A percentile compares a stretch with the other conserved stretches of the same genome.
phyloP scores from a whole-genome alignment of 2,888 invertebrate genomes.

The Lottia scabra region DNA sequence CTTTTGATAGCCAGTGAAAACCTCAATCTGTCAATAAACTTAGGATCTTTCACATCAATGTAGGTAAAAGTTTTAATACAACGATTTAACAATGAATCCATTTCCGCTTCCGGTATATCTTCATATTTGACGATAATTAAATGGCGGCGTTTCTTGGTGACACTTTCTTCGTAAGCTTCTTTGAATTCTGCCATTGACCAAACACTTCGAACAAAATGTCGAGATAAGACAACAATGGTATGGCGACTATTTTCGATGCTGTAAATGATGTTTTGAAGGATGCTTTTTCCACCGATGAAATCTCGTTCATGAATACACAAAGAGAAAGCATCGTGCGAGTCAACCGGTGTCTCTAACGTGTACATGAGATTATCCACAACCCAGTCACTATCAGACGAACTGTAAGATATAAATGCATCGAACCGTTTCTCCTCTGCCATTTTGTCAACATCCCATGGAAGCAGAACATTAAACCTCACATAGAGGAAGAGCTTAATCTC shows the following conservation, averaged over 20 bases:
- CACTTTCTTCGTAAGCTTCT: conserved; percentile 83
- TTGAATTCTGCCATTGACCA: conserved; percentile 91
- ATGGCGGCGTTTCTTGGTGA: conserved; percentile 81
- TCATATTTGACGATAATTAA: conserved; percentile 86
- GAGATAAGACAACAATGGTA: conserved; percentile 87
- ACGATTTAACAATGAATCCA: conserved; percentile 87
- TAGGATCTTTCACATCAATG: conserved; percentile 87
- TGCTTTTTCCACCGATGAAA: conserved; percentile 62
- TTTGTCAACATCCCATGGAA: conserved; percentile 40
- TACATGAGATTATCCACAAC: conserved; percentile 85
- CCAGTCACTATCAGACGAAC: conserved; percentile 88
- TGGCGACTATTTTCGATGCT: conserved; percentile 87
- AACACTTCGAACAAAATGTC: conserved; percentile 89
- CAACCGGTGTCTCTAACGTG: conserved; percentile 83
- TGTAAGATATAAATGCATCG: conserved; percentile 91
- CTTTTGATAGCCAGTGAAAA: conserved; percentile 79
- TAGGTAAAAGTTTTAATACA: conserved; percentile 88
- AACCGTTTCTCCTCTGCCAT: conserved; percentile 68
- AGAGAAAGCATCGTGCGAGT: conserved; percentile 80
- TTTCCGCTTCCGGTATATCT: conserved; percentile 84
- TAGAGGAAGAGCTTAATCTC: conserved; percentile 49
- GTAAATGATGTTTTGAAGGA: conserved; percentile 87
- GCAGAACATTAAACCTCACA: conserved; percentile 51
- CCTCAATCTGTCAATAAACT: conserved; percentile 92
- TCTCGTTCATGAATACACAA: conserved; percentile 31